Percentiles rank a stretch among this genome's conserved stretches.
These are phyloP conservation scores for Strigops habroptila DNA, from an alignment of 2,113 vertebrate species.

Conservation along the genomic window DNA sequence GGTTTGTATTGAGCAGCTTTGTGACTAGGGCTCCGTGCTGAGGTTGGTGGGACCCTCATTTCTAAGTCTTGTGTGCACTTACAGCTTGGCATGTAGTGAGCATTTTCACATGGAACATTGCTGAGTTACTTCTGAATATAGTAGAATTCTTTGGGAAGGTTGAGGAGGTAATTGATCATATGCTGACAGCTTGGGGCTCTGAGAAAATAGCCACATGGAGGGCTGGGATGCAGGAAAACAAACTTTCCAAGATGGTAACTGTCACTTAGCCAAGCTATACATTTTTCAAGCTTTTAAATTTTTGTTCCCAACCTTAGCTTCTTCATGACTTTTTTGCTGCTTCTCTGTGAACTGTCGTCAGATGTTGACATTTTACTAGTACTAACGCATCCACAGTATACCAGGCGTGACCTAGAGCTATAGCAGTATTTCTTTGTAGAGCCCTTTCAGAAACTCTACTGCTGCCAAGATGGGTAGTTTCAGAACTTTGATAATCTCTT, in stretches of 20 bases:
- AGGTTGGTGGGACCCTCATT: neutral
- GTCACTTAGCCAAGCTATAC: slow-evolving; percentile 50
- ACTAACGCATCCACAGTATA: neutral
- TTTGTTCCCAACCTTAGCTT: neutral
- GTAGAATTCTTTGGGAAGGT: slow-evolving; percentile 32
- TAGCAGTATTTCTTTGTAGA: neutral
- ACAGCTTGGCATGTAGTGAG: neutral
- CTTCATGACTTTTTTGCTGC: neutral
- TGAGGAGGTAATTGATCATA: slow-evolving; percentile 55
- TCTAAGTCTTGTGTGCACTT: neutral
- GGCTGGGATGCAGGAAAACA: slow-evolving; percentile 43
- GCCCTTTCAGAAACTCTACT: neutral
- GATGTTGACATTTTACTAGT: neutral
- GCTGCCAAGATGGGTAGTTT: neutral
- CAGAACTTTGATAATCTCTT: neutral
- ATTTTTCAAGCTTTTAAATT: slow-evolving; percentile 1
- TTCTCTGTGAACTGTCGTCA: slow-evolving; percentile 7
- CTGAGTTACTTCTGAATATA: slow-evolving; percentile 34
- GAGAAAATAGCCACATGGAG: slow-evolving; percentile 36
- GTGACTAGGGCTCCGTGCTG: neutral
- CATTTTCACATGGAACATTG: slow-evolving; percentile 33
- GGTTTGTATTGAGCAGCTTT: neutral
- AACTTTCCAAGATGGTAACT: slow-evolving; percentile 27
- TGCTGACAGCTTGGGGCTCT: slow-evolving; percentile 32
- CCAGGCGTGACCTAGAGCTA: neutral